Evolutionary conservation across 1,140 invertebrate genomes (phyloP).

Genomic region (Theocolax elegans): DNA sequence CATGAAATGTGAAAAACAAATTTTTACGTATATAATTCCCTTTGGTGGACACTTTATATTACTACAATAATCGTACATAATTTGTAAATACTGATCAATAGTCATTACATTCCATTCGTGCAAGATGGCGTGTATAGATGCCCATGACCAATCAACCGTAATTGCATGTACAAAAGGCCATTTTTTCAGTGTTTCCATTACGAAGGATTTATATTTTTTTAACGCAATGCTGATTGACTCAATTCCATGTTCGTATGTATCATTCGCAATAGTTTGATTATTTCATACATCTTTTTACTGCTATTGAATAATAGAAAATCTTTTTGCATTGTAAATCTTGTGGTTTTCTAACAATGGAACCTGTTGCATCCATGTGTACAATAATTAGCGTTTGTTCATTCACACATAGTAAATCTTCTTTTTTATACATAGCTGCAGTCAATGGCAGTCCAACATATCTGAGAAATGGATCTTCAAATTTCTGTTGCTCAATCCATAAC

Average conservation of each 20-base stretch:
- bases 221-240: background rate
- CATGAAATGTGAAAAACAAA: no score
- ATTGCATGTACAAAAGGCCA: constrained; percentile 4
- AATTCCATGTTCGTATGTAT: constrained; percentile 24
- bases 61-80: no score
- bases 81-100: background rate
- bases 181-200: background rate
- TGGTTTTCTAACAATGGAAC: no score
- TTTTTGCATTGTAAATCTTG: constrained; percentile 20
- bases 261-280: background rate
- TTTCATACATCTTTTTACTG: constrained; percentile 11
- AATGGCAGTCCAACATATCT: constrained; percentile 27
- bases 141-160: constrained; percentile 26
- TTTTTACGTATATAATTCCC: no score
- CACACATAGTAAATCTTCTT: constrained; percentile 21
- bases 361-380: no score
- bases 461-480: constrained; percentile 24
- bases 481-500: constrained; percentile 28
- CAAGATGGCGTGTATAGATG: constrained; percentile 16
- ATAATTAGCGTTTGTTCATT: constrained; percentile 20
- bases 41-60: no score
- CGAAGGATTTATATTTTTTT: constrained; percentile 15
- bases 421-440: constrained; percentile 27
- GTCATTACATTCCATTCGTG: constrained; percentile 5
- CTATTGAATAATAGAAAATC: constrained; percentile 42